Conservation (phyloP, 2,797 vertebrate genomes). For the Chelidonichthys spinosus region DNA sequence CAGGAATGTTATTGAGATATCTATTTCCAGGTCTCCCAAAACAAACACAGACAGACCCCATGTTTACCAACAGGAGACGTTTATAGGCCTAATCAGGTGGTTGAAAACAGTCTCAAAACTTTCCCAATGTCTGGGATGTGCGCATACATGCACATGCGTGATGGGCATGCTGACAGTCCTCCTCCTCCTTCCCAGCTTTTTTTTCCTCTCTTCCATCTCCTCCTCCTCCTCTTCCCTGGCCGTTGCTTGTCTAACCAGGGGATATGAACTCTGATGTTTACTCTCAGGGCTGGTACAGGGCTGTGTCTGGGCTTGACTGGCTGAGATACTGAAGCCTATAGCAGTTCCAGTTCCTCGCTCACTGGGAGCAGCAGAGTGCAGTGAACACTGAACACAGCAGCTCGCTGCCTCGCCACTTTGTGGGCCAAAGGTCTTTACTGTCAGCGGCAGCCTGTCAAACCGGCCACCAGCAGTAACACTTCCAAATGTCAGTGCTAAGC, state of each 20-base stretch:
- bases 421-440: conserved; percentile 73
- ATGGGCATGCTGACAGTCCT: conserved; percentile 61
- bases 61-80: conserved; percentile 77
- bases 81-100: conserved; percentile 71
- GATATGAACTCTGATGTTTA: conserved; percentile 78
- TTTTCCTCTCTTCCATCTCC: conserved; percentile 21
- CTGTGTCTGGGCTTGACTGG: conserved; percentile 81
- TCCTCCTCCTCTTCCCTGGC: conserved; percentile 63
- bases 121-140: conserved; percentile 75
- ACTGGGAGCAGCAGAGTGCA: conserved; percentile 64
- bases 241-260: conserved; percentile 68
- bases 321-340: conserved; percentile 62
- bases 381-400: conserved; percentile 28
- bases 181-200: conserved; percentile 51
- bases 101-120: conserved; percentile 78
- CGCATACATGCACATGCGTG: conserved; percentile 71
- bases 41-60: conserved; percentile 67
- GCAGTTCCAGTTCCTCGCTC: conserved; percentile 43
- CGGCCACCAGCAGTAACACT: conserved; percentile 49
- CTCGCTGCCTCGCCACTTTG: conserved; percentile 56
- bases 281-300: conserved; percentile 71
- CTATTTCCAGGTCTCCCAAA: conserved; percentile 68
- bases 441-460: conserved; percentile 72
- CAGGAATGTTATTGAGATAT: conserved; percentile 74
- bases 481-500: conserved; percentile 28